Percentiles rank a stretch among this genome's conserved stretches.
Conservation (phyloP, 2,113 vertebrate genomes). For the Coregonus clupeaformis region DNA sequence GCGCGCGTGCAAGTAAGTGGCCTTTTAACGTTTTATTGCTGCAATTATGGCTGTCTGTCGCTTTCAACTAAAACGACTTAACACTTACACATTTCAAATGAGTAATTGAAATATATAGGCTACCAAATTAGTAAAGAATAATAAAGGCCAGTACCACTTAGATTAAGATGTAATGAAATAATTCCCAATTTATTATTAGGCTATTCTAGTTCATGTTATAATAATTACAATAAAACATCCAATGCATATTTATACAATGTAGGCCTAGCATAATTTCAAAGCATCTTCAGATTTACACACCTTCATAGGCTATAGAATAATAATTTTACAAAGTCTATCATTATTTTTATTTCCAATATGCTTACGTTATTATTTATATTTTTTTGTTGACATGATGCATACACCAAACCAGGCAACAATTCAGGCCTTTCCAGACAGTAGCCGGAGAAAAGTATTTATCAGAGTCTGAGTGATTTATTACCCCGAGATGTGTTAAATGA, state of each 20-base stretch:
- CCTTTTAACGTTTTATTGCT: slow-evolving; percentile 4
- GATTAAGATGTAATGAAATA: background rate
- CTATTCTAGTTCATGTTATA: too few species aligned
- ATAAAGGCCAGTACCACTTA: background rate
- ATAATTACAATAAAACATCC: too few species aligned
- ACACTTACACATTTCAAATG: background rate
- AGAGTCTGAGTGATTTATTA: slow-evolving; percentile 63
- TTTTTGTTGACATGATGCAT: too few species aligned
- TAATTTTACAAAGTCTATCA: too few species aligned
- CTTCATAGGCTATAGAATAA: too few species aligned
- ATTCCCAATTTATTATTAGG: too few species aligned
- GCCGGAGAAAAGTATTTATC: slow-evolving; percentile 35
- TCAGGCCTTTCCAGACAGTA: too few species aligned
- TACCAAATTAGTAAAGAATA: background rate
- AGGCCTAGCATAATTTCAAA: too few species aligned
- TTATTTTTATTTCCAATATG: too few species aligned
- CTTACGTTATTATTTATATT: too few species aligned
- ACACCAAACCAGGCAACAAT: background rate
- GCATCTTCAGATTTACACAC: too few species aligned
- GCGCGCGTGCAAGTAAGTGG: slow-evolving; percentile 94
- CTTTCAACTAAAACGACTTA: background rate
- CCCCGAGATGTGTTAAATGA: slow-evolving; percentile 72
- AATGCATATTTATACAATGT: too few species aligned
- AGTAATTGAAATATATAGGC: background rate
- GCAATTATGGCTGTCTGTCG: background rate